phyloP scores from a whole-genome alignment of 1,140 invertebrate species.

The Danaus plexippus region DNA sequence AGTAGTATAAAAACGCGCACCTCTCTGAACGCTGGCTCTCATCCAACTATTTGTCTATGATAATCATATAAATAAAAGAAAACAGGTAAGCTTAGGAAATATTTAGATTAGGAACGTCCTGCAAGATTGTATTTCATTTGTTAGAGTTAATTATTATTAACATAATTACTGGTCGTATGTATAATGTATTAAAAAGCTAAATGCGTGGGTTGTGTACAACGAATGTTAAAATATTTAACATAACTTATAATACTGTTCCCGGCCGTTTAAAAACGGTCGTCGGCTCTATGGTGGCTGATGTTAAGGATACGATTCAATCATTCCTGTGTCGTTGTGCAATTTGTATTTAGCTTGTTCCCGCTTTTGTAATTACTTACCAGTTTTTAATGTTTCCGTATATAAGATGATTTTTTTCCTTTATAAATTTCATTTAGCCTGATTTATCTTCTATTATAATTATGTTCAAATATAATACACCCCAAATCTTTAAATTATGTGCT shows the following conservation, averaged over 20 bases:
- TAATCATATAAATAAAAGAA: conserved; percentile 46
- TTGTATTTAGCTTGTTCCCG: too few relatives aligned
- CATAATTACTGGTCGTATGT: conserved; percentile 33
- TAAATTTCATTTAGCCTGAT: too few relatives aligned
- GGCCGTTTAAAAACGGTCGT: conserved; percentile 17
- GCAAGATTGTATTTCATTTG: conserved; percentile 65
- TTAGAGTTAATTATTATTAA: conserved; percentile 49
- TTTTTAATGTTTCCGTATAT: conserved; percentile 4
- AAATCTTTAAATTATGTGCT: too few relatives aligned
- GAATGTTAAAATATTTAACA: conserved; percentile 40
- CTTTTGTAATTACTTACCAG: conserved; percentile 1
- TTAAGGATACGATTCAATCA: not conserved
- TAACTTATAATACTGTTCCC: conserved; percentile 13
- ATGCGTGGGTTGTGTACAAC: conserved; percentile 59
- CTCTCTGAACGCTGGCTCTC: conserved; percentile 37
- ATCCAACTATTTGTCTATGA: conserved; percentile 13
- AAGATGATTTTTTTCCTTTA: too few relatives aligned
- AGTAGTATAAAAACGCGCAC: conserved; percentile 18
- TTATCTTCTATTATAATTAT: too few relatives aligned
- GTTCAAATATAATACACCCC: too few relatives aligned
- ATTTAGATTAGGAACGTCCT: conserved; percentile 47
- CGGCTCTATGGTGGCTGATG: conserved; percentile 3
- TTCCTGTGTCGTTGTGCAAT: too few relatives aligned
- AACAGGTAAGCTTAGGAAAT: conserved; percentile 60
- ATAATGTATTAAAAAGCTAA: conserved; percentile 30